Base-by-base conservation (phyloP, 92 coral and sea anemone species). In the Parazoanthus swiftii region DNA sequence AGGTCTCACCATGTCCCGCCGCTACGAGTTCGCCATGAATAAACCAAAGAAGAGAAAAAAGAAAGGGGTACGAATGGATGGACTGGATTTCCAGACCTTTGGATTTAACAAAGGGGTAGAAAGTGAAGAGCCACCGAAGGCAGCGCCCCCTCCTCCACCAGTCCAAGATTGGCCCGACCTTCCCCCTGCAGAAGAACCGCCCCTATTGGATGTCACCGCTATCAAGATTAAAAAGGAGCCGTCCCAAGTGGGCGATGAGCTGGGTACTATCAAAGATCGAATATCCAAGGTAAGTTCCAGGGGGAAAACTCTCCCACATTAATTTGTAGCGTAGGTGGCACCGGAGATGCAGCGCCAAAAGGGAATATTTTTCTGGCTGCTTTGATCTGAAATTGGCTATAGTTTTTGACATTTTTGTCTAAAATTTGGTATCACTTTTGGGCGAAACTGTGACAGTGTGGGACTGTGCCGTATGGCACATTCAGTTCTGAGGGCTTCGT, bases 201-300 rank as follows among this genome's bases (percentile, higher is more conserved):
- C 85, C 77, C 86, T 93, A 18, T 51, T 93, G 79, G 81, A 95
- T 3, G 65, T 91, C 50, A 92, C 85, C 88, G 91, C 94, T 23
- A 92, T 92, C 26, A 81, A 87, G 38, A 90, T 94, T 71, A 94
- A 94, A 9, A 86, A 90, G 36, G 86, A 74, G 39, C 88, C 92
- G 36, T 89, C 94, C 26, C 88, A 87, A 66, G 38, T 91, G 58
- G 98, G 93, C 0, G 91, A 89, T 56, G 98, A 95, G 67, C 87
- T 95, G 8, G 95, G 93, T 16, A 91, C 94, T 9, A 93, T 95
- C 26, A 91, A 95, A 21, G 96, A 95, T 77, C 72, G 98, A 81
- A 95, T 95, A 86, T 86, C 94, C 38, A 95, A 95, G 94, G 94
- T 92, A 42, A 2, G 75, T 16, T 35, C 13, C 13, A 15, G 36